phyloP scores from a whole-genome alignment of 2,797 vertebrate species.

The Scyliorhinus canicula region DNA sequence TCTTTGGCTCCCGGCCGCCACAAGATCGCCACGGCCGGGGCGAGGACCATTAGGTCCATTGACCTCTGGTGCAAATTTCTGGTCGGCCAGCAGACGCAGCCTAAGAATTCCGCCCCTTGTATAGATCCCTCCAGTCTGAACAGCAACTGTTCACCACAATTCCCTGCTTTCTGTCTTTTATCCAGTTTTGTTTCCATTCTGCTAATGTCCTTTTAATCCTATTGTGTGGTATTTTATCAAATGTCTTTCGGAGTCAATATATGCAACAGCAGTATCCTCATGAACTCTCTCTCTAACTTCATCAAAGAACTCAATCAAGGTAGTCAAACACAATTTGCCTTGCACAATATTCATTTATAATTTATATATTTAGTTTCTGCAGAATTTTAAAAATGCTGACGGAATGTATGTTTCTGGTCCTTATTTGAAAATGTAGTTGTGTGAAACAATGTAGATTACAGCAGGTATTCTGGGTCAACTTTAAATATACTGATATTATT shows the following conservation, averaged over 20 bases:
- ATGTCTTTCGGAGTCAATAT: background rate
- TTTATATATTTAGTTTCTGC: background rate
- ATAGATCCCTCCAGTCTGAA: too few relatives aligned
- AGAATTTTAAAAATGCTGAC: background rate
- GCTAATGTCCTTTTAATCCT: background rate
- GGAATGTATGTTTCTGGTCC: background rate
- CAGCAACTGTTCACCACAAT: too few relatives aligned
- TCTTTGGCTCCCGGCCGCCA: too few relatives aligned
- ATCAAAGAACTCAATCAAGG: background rate
- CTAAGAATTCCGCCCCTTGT: too few relatives aligned
- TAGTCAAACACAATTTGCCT: background rate
- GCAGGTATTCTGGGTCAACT: background rate
- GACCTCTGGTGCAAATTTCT: too few relatives aligned
- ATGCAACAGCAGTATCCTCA: too few relatives aligned
- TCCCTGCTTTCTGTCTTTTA: too few relatives aligned
- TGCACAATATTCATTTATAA: background rate
- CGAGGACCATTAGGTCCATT: too few relatives aligned
- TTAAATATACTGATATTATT: background rate
- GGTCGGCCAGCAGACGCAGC: too few relatives aligned
- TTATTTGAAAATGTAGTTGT: background rate
- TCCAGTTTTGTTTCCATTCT: too few relatives aligned
- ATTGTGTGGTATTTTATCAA: background rate
- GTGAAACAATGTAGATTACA: background rate
- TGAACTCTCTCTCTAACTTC: background rate
- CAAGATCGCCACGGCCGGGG: too few relatives aligned